Evolutionary conservation across 2,113 vertebrate species (phyloP), one percentile per base, ranked within the genome.

Genomic region (Fregetta grallaria): DNA sequence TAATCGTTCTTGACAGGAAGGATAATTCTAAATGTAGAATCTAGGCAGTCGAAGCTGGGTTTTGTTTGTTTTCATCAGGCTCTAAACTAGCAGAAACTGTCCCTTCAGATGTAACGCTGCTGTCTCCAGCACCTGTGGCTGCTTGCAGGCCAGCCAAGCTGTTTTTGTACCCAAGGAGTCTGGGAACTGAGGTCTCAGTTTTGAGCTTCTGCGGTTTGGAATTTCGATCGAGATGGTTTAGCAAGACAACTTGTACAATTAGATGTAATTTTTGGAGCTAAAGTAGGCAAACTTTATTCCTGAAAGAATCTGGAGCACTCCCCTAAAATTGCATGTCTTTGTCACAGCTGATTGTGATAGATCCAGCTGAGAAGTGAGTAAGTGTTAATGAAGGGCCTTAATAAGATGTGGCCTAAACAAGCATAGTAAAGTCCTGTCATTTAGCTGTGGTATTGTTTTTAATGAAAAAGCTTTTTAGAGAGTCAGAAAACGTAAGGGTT

Each of bases 111-210:
- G 19, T 40, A 61, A 27, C 13, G 6, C 53, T 55, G 25, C 67
- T 0, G 0, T 62, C 36, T 65, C 17, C 10, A 16, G 44, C 62
- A 50, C 44, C 59, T 42, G 53, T 66, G 63, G 74, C 80, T 94
- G 59, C 73, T 90, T 87, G 77, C 92, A 92, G 50, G 83, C 89
- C 91, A 91, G 73, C 72, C 56, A 45, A 86, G 90, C 92, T 92
- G 79, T 86, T 82, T 81, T 89, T 88, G 71, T 50, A 75, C 80
- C 81, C 61, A 16, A 23, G 68, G 38, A 79, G 49, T 36, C 82
- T 77, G 34, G 13, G 52, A 81, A 68, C 63, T 50, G 29, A 72
- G 26, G 22, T 73, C 70, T 72, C 56, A 8, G 47, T 59, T 91
- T 72, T 91, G 68, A 59, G n/a, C 30, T 78, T 3, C 56, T 95